phyloP scores from a whole-genome alignment of 1,140 invertebrate genomes.

The Scylla paramamosain region DNA sequence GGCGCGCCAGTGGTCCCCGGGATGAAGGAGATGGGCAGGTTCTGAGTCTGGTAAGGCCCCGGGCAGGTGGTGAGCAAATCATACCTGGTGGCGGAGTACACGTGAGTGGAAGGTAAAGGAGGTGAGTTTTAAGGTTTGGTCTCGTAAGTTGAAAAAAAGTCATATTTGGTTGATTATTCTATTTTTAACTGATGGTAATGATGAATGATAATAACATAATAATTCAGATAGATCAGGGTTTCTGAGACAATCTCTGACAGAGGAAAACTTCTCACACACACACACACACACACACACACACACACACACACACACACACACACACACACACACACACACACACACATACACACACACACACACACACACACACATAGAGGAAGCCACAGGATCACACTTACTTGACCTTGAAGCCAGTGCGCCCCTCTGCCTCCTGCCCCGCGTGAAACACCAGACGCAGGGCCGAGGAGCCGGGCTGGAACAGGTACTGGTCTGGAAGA shows the following conservation, averaged over 20 bases:
- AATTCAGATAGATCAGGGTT: no score
- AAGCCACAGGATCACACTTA: background rate
- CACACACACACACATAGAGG: constrained; percentile 46
- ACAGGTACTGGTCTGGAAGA: constrained; percentile 79
- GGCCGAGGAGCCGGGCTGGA: constrained; percentile 79
- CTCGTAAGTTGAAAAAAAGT: no score
- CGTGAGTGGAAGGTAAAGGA: background rate
- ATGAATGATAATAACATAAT: background rate
- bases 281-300: constrained; percentile 33
- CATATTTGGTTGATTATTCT: no score
- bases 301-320: background rate
- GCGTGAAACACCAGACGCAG: constrained; percentile 79
- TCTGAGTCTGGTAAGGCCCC: constrained; percentile 78
- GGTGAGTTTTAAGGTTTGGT: background rate
- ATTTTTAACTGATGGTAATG: no score
- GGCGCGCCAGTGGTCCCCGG: constrained; percentile 77
- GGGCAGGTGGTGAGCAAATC: constrained; percentile 78
- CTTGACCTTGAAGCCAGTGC: constrained; percentile 78
- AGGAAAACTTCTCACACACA: background rate
- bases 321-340: background rate
- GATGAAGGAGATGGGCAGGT: constrained; percentile 78
- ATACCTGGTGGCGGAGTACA: constrained; percentile 75
- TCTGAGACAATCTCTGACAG: no score
- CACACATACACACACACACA: constrained; percentile 58
- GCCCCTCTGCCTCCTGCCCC: constrained; percentile 71